Conservation (phyloP, 2,797 vertebrate species). For the Danio choprae region DNA sequence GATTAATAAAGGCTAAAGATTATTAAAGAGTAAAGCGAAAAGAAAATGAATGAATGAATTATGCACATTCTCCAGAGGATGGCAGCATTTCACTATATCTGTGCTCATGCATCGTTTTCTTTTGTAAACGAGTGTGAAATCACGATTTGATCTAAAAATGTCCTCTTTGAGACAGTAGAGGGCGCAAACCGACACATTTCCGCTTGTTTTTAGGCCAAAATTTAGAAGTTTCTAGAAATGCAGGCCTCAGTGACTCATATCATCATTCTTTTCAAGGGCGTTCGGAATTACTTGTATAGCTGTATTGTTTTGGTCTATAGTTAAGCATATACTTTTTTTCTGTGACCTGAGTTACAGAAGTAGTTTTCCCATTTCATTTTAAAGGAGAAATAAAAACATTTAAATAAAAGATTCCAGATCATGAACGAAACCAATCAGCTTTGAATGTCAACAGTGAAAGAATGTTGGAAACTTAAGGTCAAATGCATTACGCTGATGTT, state of each 20-base stretch:
- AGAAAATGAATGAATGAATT: no score
- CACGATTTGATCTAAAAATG: background rate
- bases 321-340: background rate
- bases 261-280: background rate
- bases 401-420: no score
- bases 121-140: background rate
- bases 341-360: background rate
- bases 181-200: background rate
- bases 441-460: background rate
- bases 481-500: background rate
- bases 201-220: background rate
- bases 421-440: no score
- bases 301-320: background rate
- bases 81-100: constrained; percentile 7
- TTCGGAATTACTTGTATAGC: background rate
- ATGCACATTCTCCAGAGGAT: constrained; percentile 22
- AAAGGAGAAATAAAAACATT: no score
- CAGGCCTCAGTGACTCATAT: constrained; percentile 20
- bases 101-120: background rate
- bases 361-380: background rate
- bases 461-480: no score
- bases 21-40: no score
- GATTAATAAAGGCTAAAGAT: no score
- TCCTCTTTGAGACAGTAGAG: background rate
- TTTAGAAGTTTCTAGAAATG: constrained; percentile 48